Conservation (phyloP, 1,140 invertebrate genomes). For the Psilanteris sp. region DNA sequence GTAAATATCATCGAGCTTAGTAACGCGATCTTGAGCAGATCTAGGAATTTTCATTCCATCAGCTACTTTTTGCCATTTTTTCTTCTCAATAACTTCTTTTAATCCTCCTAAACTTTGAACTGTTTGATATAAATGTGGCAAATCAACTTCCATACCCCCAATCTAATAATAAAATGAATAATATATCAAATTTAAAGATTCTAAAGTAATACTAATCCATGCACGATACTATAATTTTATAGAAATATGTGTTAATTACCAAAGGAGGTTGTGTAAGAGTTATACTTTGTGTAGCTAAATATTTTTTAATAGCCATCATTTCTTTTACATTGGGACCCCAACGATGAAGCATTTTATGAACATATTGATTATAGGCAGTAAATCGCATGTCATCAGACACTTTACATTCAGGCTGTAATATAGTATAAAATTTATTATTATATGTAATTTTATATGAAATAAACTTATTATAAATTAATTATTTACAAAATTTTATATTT, state of each 20-base stretch:
- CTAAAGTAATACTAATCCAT: no score
- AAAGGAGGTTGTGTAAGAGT: slow-evolving; percentile 87
- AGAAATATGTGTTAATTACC: slow-evolving; percentile 77
- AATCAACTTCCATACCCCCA: slow-evolving; percentile 93
- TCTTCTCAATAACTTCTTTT: slow-evolving; percentile 93
- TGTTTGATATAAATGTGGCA: slow-evolving; percentile 91
- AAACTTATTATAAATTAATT: no score
- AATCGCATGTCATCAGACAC: slow-evolving; percentile 92
- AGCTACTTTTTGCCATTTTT: slow-evolving; percentile 93
- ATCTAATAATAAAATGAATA: slow-evolving; percentile 80
- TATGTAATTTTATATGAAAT: no score
- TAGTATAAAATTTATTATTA: no score
- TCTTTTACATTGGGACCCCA: slow-evolving; percentile 95
- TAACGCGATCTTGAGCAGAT: slow-evolving; percentile 89
- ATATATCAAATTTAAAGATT: not conserved
- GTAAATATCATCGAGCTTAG: slow-evolving; percentile 94
- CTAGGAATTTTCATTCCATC: slow-evolving; percentile 93
- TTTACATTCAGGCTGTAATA: slow-evolving; percentile 88
- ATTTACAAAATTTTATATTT: no score
- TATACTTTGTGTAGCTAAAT: slow-evolving; percentile 89
- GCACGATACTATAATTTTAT: no score
- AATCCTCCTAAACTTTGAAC: slow-evolving; percentile 93
- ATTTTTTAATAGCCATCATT: slow-evolving; percentile 91
- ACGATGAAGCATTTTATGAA: slow-evolving; percentile 92
- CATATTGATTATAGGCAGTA: slow-evolving; percentile 94